phyloP scores from a whole-genome alignment of 1,140 invertebrate genomes.

The Camponotus floridanus region DNA sequence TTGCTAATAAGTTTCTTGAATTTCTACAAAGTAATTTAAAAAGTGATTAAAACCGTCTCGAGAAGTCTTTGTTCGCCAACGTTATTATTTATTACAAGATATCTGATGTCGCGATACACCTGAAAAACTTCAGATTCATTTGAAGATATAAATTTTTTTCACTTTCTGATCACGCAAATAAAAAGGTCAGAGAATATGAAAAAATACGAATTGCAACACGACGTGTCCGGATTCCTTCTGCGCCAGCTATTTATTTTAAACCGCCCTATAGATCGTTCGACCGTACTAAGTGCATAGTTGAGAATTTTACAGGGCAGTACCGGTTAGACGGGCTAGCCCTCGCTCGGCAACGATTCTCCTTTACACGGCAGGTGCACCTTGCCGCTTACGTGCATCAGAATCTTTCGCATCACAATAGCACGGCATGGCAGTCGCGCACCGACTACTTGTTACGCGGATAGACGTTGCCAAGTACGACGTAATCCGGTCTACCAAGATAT shows the following conservation, averaged over 20 bases:
- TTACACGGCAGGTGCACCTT: slow-evolving; percentile 76
- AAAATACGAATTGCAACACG: not conserved
- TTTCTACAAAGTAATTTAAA: slow-evolving; percentile 48
- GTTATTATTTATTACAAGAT: slow-evolving; percentile 29
- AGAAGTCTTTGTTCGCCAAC: slow-evolving; percentile 24
- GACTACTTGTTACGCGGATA: slow-evolving; percentile 54
- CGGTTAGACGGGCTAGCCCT: slow-evolving; percentile 81
- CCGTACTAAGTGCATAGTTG: slow-evolving; percentile 78
- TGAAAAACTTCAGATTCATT: not conserved
- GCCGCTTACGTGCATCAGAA: slow-evolving; percentile 59
- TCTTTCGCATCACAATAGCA: slow-evolving; percentile 65
- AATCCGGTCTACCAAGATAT: slow-evolving; percentile 42
- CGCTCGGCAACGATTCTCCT: slow-evolving; percentile 74
- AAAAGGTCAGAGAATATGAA: not conserved
- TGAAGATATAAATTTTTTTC: not conserved
- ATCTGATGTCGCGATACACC: not conserved
- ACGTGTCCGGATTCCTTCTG: not conserved
- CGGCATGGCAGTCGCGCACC: slow-evolving; percentile 52
- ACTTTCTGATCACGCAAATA: not conserved
- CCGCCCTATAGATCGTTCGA: slow-evolving; percentile 61
- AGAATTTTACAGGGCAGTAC: slow-evolving; percentile 80
- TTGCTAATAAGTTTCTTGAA: slow-evolving; percentile 48
- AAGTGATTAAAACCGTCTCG: slow-evolving; percentile 53
- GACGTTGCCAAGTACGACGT: slow-evolving; percentile 33
- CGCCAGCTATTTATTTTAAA: slow-evolving; percentile 32